Evolutionary conservation across 2,113 vertebrate species (phyloP).

Genomic region (Anarhynchus alexandrinus): DNA sequence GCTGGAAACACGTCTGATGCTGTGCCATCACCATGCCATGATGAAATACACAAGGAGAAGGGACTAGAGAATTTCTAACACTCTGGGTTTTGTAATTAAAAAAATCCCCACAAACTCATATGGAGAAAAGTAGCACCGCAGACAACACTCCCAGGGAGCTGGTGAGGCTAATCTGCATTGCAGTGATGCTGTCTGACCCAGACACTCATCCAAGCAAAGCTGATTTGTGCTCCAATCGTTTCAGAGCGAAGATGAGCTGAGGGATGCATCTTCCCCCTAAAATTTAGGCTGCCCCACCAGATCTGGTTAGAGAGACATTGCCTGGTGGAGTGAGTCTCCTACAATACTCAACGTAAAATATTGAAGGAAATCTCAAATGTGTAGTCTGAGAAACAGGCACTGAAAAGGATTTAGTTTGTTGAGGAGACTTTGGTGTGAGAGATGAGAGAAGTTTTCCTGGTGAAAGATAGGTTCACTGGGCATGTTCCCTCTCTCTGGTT

Average conservation of each 20-base stretch:
- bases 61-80: neutral
- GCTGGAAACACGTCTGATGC: neutral
- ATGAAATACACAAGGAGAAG: neutral
- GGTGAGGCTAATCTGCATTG: neutral
- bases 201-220: neutral
- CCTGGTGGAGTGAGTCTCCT: rapidly evolving
- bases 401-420: neutral
- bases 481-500: neutral
- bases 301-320: neutral
- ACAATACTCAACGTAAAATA: neutral
- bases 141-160: neutral
- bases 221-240: neutral
- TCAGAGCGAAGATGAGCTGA: neutral
- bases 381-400: neutral
- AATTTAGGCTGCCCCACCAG: neutral
- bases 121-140: neutral
- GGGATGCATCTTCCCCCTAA: neutral
- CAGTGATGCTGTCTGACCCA: neutral
- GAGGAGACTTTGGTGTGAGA: neutral
- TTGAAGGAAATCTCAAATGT: neutral
- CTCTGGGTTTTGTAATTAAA: neutral
- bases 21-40: rapidly evolving
- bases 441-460: neutral
- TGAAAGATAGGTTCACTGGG: neutral
- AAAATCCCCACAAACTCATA: neutral